A percentile compares a stretch with the other conserved stretches of the same genome.
These are phyloP conservation scores for Cryptops parisi DNA, from an alignment of 2,888 invertebrate species.

Conservation along the genomic window DNA sequence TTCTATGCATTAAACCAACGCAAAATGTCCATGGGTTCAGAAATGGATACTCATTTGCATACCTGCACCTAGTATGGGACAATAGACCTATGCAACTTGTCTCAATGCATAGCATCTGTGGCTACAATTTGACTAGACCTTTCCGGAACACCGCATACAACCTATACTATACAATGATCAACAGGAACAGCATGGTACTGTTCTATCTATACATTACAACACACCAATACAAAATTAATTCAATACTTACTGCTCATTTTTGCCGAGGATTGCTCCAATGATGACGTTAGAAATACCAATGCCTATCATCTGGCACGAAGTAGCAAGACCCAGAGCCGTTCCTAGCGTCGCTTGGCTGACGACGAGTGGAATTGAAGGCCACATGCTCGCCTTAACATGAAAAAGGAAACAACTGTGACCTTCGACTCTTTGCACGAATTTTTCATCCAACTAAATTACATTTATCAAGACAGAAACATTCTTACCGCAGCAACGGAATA, in stretches of 20 bases:
- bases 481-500: conserved; percentile 34
- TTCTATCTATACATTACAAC: no score
- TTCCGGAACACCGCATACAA: no score
- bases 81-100: no score
- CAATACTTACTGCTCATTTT: conserved; percentile 16
- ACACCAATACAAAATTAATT: conserved; percentile 11
- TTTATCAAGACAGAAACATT: conserved; percentile 11
- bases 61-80: no score
- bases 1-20: no score
- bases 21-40: no score
- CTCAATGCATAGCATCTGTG: no score
- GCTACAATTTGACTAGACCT: no score
- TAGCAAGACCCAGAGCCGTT: conserved; percentile 34
- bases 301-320: conserved; percentile 34
- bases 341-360: conserved; percentile 32
- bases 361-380: conserved; percentile 33
- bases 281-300: conserved; percentile 32
- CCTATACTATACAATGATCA: no score
- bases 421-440: no score
- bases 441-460: background rate
- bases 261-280: conserved; percentile 31
- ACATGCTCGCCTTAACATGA: conserved; percentile 28
- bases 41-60: no score
- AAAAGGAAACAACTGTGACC: background rate
- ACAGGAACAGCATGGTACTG: no score